phyloP scores from a whole-genome alignment of 2,888 invertebrate species.

The Hirtodrosophila histrioides region DNA sequence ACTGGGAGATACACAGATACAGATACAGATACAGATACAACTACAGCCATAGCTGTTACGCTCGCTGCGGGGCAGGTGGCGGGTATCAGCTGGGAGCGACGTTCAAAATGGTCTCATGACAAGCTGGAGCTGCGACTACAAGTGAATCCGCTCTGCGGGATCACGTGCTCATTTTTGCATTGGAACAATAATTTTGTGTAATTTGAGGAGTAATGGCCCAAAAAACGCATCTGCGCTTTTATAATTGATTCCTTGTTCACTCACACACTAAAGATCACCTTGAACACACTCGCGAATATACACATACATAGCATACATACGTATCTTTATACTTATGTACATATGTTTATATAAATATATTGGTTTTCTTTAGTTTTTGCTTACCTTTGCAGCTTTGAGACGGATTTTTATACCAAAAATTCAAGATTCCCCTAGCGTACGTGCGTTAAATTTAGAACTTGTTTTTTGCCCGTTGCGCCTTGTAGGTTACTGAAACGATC shows the following conservation, averaged over 20 bases:
- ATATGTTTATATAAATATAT: not conserved
- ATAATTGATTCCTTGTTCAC: conserved; percentile 13
- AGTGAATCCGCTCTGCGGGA: conserved; percentile 22
- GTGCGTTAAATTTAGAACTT: conserved; percentile 80
- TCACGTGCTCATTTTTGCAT: conserved; percentile 57
- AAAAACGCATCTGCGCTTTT: conserved; percentile 7
- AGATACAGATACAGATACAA: conserved; percentile 34
- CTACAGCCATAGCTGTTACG: conserved; percentile 23
- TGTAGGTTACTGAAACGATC: conserved; percentile 64
- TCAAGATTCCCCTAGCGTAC: conserved; percentile 61
- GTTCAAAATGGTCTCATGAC: conserved; percentile 61
- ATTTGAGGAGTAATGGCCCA: not conserved
- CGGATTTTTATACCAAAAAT: conserved; percentile 57
- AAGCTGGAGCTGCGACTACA: conserved; percentile 18
- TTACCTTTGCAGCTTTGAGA: conserved; percentile 72
- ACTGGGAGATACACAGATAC: conserved; percentile 47
- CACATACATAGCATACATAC: too few relatives aligned
- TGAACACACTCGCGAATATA: conserved; percentile 49
- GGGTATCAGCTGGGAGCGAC: conserved; percentile 49
- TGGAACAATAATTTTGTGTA: not conserved
- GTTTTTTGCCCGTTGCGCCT: conserved; percentile 67
- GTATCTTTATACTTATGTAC: not conserved
- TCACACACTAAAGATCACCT: conserved; percentile 58
- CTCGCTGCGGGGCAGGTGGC: conserved; percentile 25
- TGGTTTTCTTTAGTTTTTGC: conserved; percentile 38